A percentile compares a stretch with the other conserved stretches of the same genome.
phyloP scores from a whole-genome alignment of 2,113 vertebrate species.

The Cyanoramphus novaezelandiae region DNA sequence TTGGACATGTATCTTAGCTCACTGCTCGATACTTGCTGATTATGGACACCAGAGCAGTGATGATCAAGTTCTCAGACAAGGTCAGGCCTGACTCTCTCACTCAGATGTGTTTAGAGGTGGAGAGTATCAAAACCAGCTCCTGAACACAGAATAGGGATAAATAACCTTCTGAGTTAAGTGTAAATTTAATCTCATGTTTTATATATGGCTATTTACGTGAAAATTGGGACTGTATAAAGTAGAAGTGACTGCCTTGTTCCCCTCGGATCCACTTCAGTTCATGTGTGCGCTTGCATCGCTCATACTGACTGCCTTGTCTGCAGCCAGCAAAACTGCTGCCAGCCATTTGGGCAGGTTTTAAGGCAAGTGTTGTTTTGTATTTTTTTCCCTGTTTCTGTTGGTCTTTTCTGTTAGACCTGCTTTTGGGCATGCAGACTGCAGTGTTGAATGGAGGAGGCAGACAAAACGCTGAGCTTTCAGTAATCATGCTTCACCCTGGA shows the following conservation, averaged over 20 bases:
- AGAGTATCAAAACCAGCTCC: neutral
- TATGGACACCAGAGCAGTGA: neutral
- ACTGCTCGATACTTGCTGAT: accelerated
- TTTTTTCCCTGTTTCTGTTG: neutral
- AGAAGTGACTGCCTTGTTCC: neutral
- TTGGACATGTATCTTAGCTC: neutral
- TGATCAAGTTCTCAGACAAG: too few species aligned
- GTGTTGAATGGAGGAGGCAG: neutral
- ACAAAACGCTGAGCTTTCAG: neutral
- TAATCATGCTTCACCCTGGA: neutral
- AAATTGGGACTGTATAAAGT: neutral
- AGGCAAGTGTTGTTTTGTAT: neutral
- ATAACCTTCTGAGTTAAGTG: neutral
- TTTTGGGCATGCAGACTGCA: neutral
- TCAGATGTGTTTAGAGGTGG: neutral
- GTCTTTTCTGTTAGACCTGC: neutral
- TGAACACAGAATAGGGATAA: neutral
- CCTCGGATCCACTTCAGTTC: neutral
- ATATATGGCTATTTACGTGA: neutral
- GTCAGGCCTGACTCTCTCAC: neutral
- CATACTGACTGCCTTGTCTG: neutral
- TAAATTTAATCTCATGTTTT: neutral
- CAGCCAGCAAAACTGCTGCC: neutral
- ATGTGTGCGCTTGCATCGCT: accelerated
- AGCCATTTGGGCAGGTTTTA: neutral